Conservation (phyloP, 1,140 invertebrate genomes). For the Drosophila baimaii region DNA sequence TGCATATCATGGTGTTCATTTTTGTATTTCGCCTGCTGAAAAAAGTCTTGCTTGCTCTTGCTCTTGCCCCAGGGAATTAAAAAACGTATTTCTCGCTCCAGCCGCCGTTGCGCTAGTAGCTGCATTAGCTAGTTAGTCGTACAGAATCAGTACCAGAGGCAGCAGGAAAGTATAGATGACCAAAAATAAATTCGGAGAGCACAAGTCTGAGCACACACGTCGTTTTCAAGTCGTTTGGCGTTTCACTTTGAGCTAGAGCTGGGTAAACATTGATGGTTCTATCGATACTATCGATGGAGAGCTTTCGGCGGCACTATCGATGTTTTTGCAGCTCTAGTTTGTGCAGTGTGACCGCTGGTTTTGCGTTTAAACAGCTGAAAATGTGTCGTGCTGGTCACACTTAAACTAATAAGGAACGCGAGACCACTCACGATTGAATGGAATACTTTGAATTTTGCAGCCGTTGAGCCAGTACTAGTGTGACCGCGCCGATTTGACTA, state of each 20-base stretch:
- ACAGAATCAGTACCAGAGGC: constrained; percentile 60
- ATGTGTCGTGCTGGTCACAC: no score
- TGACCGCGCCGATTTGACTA: no score
- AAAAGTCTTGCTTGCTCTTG: constrained; percentile 45
- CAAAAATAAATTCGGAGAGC: constrained; percentile 80
- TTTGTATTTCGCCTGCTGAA: constrained; percentile 28
- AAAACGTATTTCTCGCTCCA: constrained; percentile 11
- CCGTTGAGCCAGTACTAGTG: no score
- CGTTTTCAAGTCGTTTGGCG: constrained; percentile 75
- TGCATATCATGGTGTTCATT: constrained; percentile 64
- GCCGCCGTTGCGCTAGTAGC: constrained; percentile 5
- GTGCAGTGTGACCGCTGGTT: no score
- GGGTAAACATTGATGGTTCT: no score
- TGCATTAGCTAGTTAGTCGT: constrained; percentile 48
- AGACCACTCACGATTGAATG: no score
- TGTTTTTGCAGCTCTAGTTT: no score
- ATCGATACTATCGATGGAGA: no score
- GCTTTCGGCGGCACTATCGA: no score
- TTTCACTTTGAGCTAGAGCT: constrained; percentile 52
- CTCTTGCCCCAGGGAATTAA: constrained; percentile 14
- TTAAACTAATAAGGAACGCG: no score
- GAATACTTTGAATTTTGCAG: no score
- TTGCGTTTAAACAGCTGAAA: no score
- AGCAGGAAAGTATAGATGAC: constrained; percentile 57
- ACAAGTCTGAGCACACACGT: constrained; percentile 75